Base-by-base conservation (phyloP, 2,888 invertebrate genomes). In the Endomychus coccineus region DNA sequence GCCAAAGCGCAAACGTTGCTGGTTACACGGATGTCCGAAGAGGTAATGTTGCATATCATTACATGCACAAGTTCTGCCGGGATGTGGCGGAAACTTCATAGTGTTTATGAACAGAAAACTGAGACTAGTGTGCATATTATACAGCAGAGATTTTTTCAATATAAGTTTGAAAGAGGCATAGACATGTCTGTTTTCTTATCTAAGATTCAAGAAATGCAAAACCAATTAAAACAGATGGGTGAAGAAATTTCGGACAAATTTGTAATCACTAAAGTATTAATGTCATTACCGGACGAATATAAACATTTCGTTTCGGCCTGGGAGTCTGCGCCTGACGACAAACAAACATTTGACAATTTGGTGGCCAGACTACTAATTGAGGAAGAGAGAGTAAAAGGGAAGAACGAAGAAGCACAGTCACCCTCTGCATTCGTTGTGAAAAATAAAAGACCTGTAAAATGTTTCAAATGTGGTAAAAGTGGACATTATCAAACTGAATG, bases 81-180 rank as follows among this genome's bases (percentile, higher is more conserved):
- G 36, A 52, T 54, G 50, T 54, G 50, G 52, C 10, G 12, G 3
- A 53, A 48, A 29, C 12, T 13, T 2, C 47, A 46, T 25, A 47
- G 32, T 9, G 16, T 61, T 0, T n/a, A n/a, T n/a, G n/a, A n/a
- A n/a, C n/a, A n/a, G n/a, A 60, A 56, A 37, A 49, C 54, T 0
- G 53, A 54, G 19, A 56, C 55, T 2, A 56, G 44, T 11, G 42
- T 58, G 4, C 56, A 60, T 47, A 48, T 58, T 10, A 24, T 58
- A 4, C 60, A 62, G 19, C 56, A 59, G 27, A 34, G 52, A 16
- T 57, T 57, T 15, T 56, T 59, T 22, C 45, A 52, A 25, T 52
- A 35, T 14, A 55, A 54, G 16, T 54, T 22, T 14, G 25, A 46
- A 23, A 47, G 48, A 1, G 48, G 46, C 11, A 10, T 16, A 0